Conservation (phyloP, 35 echinoderm and acorn worm species). For the Chiridota heheva region DNA sequence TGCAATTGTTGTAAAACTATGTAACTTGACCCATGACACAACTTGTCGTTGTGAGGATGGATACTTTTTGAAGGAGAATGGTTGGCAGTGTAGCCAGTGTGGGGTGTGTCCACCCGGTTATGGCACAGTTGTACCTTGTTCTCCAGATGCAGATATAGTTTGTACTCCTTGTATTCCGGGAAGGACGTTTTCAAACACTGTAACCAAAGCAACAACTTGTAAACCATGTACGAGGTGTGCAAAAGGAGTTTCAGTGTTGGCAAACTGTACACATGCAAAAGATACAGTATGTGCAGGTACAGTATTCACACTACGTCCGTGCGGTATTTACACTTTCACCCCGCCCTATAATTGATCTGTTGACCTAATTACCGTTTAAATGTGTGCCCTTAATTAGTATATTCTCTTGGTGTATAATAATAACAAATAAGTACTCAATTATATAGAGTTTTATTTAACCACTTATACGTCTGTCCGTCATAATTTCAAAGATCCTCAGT, state of each 20-base stretch:
- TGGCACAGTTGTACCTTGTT: slow-evolving; percentile 65
- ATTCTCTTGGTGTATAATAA: neutral
- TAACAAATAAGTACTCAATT: neutral
- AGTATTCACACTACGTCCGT: neutral
- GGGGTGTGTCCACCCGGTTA: slow-evolving; percentile 79
- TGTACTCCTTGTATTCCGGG: slow-evolving; percentile 60
- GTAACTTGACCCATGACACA: slow-evolving; percentile 74
- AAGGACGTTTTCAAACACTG: slow-evolving; percentile 72
- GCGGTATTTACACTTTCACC: neutral
- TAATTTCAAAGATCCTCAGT: too few species aligned
- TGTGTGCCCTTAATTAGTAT: neutral
- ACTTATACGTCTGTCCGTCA: neutral
- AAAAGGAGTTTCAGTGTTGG: slow-evolving; percentile 35
- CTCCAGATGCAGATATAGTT: slow-evolving; percentile 40
- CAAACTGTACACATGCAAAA: slow-evolving; percentile 60
- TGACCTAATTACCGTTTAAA: neutral
- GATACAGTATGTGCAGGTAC: slow-evolving; percentile 90
- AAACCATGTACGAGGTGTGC: slow-evolving; percentile 63
- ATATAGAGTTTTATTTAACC: neutral
- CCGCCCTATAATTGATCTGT: neutral
- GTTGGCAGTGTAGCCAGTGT: slow-evolving; percentile 76
- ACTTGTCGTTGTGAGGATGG: slow-evolving; percentile 63
- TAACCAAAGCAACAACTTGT: slow-evolving; percentile 70
- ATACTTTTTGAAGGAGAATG: slow-evolving; percentile 49
- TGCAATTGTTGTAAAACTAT: slow-evolving; percentile 34